phyloP scores from a whole-genome alignment of 2,797 vertebrate species.

The Aulostomus chinensis region DNA sequence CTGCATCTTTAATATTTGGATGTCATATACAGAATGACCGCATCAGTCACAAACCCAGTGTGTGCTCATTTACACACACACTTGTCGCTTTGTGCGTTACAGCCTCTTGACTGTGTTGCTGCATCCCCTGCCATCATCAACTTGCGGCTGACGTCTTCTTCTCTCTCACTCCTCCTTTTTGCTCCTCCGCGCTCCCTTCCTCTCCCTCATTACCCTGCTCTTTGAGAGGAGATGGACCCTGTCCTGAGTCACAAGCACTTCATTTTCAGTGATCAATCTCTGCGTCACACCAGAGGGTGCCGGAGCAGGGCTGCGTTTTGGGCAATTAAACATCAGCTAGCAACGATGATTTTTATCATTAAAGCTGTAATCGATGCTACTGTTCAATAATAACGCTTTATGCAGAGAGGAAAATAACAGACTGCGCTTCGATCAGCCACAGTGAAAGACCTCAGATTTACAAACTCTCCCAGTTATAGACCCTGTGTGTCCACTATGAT shows the following conservation, averaged over 20 bases:
- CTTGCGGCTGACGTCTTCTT: conserved; percentile 1
- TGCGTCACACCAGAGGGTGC: conserved; percentile 7
- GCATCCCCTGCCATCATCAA: conserved; percentile 16
- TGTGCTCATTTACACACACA: too few relatives aligned
- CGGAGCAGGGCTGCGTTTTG: conserved; percentile 8
- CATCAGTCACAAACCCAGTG: too few relatives aligned
- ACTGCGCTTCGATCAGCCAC: not conserved
- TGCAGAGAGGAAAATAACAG: conserved; percentile 9
- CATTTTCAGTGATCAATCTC: conserved; percentile 43
- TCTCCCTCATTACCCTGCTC: conserved; percentile 44
- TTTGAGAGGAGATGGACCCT: conserved; percentile 34
- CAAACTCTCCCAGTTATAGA: conserved; percentile 14
- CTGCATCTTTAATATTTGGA: too few relatives aligned
- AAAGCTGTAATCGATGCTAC: conserved; percentile 22
- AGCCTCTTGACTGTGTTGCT: conserved; percentile 8
- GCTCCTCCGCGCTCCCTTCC: conserved; percentile 5
- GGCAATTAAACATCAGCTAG: conserved; percentile 42
- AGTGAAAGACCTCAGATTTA: conserved; percentile 1
- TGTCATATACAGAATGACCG: too few relatives aligned
- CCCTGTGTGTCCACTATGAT: not conserved
- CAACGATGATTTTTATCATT: conserved; percentile 9
- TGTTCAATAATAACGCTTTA: conserved; percentile 11
- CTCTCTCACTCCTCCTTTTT: conserved; percentile 30
- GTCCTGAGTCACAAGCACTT: conserved; percentile 39
- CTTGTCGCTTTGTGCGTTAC: too few relatives aligned